Base-by-base conservation (phyloP, 2,888 invertebrate genomes). In the Acholoe squamosa region DNA sequence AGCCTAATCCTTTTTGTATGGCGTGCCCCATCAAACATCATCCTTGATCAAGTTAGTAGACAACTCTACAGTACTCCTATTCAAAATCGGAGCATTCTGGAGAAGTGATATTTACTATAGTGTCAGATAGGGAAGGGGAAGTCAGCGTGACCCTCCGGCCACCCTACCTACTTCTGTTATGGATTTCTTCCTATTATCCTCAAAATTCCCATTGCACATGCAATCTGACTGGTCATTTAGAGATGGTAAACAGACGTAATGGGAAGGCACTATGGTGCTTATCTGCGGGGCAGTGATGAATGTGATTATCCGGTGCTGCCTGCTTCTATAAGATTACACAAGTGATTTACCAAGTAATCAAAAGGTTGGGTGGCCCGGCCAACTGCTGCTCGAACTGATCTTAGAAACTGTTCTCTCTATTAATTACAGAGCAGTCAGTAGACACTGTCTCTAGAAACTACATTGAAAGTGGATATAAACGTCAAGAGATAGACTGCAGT, bases 221-320 rank as follows among this genome's bases (percentile, higher is more conserved):
- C 12, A 86, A 86, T 56, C 28, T 86, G 86, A 86, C 54, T 86
- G 86, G 86, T 86, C 54, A 54, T 52, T 54, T 52, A 14, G 25
- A 43, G 52, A 86, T 86, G 86, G 28, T 86, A 52, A 86, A 86
- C 31, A 14, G 86, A 86, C 86, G n/a, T 54, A 86, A 86, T 86
- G 10, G 86, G 54, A 86, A 33, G 33, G 54, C 7, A 54, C 16
- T 84, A 34, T 84, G 84, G 43, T n/a, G 28, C 28, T 86, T 86
- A 86, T 86, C 86, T 54, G 86, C 54, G 25, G 86, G 86, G 54
- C 31, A 10, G 54, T 86, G 86, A 54, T 52, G 54, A 56, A 54
- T 86, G 54, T 14, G 54, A 22, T 86, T 84, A 71, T 28, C 25
- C 71, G 71, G 31, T 14, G 25, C 31, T 22, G 28, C 14, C 25